phyloP scores from a whole-genome alignment of 2,113 vertebrate genomes.

The Saguinus midas region DNA sequence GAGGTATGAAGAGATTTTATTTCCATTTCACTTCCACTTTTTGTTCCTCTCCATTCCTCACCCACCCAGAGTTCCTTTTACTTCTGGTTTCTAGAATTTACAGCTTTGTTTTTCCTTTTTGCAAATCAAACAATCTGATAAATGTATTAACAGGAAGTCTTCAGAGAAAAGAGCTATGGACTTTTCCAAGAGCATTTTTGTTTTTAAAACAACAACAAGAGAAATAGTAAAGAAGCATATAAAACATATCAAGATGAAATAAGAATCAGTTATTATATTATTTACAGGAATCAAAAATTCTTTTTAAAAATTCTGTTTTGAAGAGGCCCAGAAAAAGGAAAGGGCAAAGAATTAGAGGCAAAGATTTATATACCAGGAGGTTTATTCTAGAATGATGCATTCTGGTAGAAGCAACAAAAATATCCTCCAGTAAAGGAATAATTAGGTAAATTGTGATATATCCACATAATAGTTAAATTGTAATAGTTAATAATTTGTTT shows the following conservation, averaged over 20 bases:
- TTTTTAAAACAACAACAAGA: constrained; percentile 25
- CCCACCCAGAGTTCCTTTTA: not conserved
- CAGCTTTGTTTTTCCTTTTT: not conserved
- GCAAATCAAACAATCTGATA: constrained; percentile 22
- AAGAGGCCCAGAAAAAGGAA: not conserved
- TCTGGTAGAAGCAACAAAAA: constrained; percentile 22
- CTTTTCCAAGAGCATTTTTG: constrained; percentile 37
- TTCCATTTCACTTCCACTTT: not conserved
- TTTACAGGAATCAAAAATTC: not conserved
- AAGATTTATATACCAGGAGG: not conserved
- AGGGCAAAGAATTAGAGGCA: not conserved
- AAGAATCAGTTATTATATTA: constrained; percentile 7
- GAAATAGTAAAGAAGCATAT: not conserved
- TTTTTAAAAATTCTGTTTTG: constrained; percentile 45
- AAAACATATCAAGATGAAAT: constrained; percentile 41
- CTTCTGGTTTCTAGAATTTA: not conserved
- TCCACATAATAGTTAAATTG: not conserved
- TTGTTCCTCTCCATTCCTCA: not conserved
- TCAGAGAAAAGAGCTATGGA: not conserved
- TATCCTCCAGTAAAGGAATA: not conserved
- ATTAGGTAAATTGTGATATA: not conserved
- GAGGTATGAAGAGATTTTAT: not conserved
- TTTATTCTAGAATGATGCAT: constrained; percentile 32
- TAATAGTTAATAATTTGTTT: constrained; percentile 29
- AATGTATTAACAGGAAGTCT: not conserved